A percentile compares a stretch with the other conserved stretches of the same genome.
Conservation (phyloP, 37 sponge, comb jelly and placozoan genomes). For the Haliclona indistincta region DNA sequence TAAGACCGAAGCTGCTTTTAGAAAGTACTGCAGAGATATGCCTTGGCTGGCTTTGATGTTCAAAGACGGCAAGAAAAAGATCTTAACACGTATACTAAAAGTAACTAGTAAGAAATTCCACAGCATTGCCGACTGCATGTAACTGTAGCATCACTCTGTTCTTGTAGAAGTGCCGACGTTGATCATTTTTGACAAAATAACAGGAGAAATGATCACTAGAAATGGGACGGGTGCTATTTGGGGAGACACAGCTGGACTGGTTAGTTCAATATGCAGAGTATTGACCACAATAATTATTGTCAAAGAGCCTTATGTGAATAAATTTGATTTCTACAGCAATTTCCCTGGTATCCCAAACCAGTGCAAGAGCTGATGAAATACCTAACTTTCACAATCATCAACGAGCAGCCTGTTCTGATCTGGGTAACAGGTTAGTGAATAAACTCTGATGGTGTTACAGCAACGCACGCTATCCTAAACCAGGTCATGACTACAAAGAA, state of each 20-base stretch:
- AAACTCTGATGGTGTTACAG: too few relatives aligned
- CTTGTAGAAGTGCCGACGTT: conserved; percentile 80
- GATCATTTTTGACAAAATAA: conserved; percentile 64
- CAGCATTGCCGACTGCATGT: too few relatives aligned
- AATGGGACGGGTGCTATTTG: conserved; percentile 58
- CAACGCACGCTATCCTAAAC: too few relatives aligned
- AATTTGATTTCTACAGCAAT: conserved; percentile 37
- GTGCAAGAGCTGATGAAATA: conserved; percentile 60
- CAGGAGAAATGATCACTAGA: conserved; percentile 49
- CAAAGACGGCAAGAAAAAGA: conserved; percentile 57
- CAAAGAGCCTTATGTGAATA: too few relatives aligned
- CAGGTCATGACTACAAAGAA: too few relatives aligned
- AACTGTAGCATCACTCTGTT: conserved; percentile 20
- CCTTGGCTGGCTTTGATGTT: conserved; percentile 84
- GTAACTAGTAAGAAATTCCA: not conserved
- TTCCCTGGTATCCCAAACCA: conserved; percentile 82
- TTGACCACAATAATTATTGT: too few relatives aligned
- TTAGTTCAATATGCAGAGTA: conserved; percentile 11
- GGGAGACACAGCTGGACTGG: conserved; percentile 74
- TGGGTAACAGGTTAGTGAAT: too few relatives aligned
- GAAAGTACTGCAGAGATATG: conserved; percentile 80
- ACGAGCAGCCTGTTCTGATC: too few relatives aligned
- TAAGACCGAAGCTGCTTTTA: conserved; percentile 57
- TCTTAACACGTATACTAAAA: conserved; percentile 32
- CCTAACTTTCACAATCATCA: too few relatives aligned